These are phyloP conservation scores for Drosophila tanythrix DNA, from an alignment of 2,888 invertebrate genomes.

Conservation along the genomic window DNA sequence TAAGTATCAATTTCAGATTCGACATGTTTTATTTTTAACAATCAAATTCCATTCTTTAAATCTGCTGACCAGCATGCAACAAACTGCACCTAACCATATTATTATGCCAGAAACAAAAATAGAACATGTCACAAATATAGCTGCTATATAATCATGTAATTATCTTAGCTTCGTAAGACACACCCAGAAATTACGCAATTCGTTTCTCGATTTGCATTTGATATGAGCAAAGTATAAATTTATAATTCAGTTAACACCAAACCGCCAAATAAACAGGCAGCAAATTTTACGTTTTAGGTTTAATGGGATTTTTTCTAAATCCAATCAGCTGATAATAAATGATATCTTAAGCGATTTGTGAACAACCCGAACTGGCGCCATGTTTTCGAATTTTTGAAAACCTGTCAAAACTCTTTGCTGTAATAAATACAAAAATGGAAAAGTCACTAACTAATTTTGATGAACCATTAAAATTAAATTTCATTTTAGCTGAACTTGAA, in stretches of 20 bases:
- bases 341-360: constrained; percentile 32
- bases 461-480: constrained; percentile 71
- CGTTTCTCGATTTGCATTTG: constrained; percentile 42
- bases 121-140: constrained; percentile 43
- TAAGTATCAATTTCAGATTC: not conserved
- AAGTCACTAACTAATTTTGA: constrained; percentile 71
- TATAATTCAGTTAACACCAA: constrained; percentile 46
- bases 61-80: constrained; percentile 39
- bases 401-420: constrained; percentile 59
- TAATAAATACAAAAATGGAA: constrained; percentile 68
- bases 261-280: constrained; percentile 12
- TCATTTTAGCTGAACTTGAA: constrained; percentile 52
- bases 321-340: constrained; percentile 52
- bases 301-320: constrained; percentile 6
- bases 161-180: constrained; percentile 36
- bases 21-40: constrained; percentile 2
- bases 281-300: constrained; percentile 1
- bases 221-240: constrained; percentile 36
- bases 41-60: not conserved
- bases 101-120: constrained; percentile 48
- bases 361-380: constrained; percentile 36
- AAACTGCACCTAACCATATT: constrained; percentile 37
- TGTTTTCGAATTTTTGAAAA: constrained; percentile 21
- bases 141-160: constrained; percentile 52
- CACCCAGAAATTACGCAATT: constrained; percentile 16